A percentile compares a stretch with the other conserved stretches of the same genome.
Conservation (phyloP, 1,140 invertebrate species). For the Drosophila littoralis region DNA sequence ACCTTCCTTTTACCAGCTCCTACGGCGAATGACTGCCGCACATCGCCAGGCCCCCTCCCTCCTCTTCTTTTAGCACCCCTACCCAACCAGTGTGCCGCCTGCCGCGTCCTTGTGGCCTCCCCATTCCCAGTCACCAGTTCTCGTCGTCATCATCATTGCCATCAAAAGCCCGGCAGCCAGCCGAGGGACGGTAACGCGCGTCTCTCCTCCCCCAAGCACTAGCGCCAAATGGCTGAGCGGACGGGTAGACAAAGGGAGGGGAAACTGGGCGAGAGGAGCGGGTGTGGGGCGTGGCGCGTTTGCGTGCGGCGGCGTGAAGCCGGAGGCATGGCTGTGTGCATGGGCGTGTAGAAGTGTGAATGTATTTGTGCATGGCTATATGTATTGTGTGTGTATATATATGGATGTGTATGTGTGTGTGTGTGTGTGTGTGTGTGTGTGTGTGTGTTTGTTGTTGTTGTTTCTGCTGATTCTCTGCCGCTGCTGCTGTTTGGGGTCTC, state of each 20-base stretch:
- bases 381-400: slow-evolving; percentile 21
- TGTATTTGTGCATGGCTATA: slow-evolving; percentile 14
- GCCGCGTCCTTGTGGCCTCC: slow-evolving; percentile 43
- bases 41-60: not conserved
- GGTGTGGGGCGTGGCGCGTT: slow-evolving; percentile 30
- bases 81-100: slow-evolving; percentile 6
- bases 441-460: slow-evolving; percentile 29
- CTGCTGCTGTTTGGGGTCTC: slow-evolving; percentile 44
- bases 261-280: slow-evolving; percentile 40
- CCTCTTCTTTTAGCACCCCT: not conserved
- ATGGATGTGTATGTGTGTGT: slow-evolving; percentile 13
- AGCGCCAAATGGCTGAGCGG: slow-evolving; percentile 46
- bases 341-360: slow-evolving; percentile 49
- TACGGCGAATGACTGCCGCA: slow-evolving; percentile 33
- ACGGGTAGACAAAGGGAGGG: slow-evolving; percentile 1
- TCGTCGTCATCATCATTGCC: slow-evolving; percentile 36
- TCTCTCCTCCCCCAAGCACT: slow-evolving; percentile 10
- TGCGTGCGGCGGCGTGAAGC: slow-evolving; percentile 60
- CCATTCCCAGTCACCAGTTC: slow-evolving; percentile 32
- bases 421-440: slow-evolving; percentile 16
- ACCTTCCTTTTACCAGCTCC: slow-evolving; percentile 51
- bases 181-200: slow-evolving; percentile 40
- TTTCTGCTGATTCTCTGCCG: slow-evolving; percentile 28
- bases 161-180: slow-evolving; percentile 55
- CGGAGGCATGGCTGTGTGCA: slow-evolving; percentile 49